These are phyloP conservation scores for Falco naumanni DNA, from an alignment of 2,797 vertebrate species.

Conservation along the genomic window DNA sequence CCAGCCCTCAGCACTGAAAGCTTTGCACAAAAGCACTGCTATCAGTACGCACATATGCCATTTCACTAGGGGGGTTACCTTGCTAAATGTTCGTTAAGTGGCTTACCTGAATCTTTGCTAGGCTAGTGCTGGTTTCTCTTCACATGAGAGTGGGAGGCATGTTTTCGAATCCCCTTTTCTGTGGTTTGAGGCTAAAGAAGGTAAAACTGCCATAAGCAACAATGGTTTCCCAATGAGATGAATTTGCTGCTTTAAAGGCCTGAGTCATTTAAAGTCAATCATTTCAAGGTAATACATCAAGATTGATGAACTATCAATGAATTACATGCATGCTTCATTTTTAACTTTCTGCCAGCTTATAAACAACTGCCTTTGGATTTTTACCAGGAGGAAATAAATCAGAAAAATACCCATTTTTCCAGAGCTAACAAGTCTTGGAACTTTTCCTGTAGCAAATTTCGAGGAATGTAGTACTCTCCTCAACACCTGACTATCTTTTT, in stretches of 20 bases:
- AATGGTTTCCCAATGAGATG: background rate
- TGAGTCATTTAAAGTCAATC: background rate
- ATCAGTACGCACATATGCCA: background rate
- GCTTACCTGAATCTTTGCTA: background rate
- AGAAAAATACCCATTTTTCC: background rate
- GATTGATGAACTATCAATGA: background rate
- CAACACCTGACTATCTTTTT: background rate
- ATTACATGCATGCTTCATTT: background rate
- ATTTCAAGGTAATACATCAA: background rate
- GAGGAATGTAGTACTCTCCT: background rate
- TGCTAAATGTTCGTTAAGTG: background rate
- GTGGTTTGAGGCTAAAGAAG: background rate
- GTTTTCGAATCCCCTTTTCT: background rate
- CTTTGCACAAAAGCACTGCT: background rate
- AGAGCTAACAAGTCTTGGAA: conserved; percentile 3
- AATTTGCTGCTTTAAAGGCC: background rate
- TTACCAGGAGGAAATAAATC: conserved; percentile 25
- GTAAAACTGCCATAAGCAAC: background rate
- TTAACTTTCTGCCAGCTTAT: background rate
- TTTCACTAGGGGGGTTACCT: background rate
- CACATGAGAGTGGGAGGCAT: background rate
- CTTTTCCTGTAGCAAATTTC: background rate
- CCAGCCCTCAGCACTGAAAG: background rate
- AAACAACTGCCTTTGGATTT: background rate
- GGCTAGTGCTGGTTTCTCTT: background rate